Conservation (phyloP, 1,140 invertebrate genomes). For the Drosophila malerkotliana region DNA sequence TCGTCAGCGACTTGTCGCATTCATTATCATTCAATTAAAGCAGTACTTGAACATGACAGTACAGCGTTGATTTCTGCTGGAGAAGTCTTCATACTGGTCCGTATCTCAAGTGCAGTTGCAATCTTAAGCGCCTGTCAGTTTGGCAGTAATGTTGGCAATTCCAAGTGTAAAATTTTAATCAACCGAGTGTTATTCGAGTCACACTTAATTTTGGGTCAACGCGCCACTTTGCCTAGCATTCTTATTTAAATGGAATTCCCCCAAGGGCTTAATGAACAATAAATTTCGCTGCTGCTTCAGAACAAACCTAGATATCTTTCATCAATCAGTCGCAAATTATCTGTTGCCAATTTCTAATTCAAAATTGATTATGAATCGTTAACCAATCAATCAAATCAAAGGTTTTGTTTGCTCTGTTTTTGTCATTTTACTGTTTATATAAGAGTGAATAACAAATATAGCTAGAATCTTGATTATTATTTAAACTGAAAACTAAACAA, state of each 20-base stretch:
- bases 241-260: neutral
- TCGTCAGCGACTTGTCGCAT: neutral
- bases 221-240: neutral
- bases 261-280: neutral
- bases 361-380: conserved; percentile 3
- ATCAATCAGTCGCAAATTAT: neutral
- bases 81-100: neutral
- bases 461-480: neutral
- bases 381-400: neutral
- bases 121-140: neutral
- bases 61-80: conserved; percentile 1
- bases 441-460: neutral
- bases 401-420: conserved; percentile 1
- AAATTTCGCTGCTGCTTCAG: neutral
- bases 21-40: conserved; percentile 39
- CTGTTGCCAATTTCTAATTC: neutral
- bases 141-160: neutral
- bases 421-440: neutral
- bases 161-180: neutral
- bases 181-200: neutral
- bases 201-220: neutral
- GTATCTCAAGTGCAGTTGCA: conserved; percentile 9
- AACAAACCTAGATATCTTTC: neutral
- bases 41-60: conserved; percentile 31
- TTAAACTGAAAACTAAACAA: no score